Conservation (phyloP, 2,888 invertebrate genomes). For the Kuschelorhynchus macadamiae region DNA sequence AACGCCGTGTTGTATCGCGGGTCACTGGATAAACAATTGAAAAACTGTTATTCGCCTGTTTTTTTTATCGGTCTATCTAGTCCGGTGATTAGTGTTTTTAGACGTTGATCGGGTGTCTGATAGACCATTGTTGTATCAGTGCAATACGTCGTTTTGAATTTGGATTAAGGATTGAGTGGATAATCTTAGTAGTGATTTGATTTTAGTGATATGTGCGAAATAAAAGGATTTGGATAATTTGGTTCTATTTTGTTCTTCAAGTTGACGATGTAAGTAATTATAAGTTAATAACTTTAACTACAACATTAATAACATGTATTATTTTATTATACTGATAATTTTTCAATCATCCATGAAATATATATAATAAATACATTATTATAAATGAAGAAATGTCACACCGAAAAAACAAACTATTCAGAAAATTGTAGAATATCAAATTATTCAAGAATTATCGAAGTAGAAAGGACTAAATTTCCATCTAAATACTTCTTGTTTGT, state of each 20-base stretch:
- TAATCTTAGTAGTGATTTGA: neutral
- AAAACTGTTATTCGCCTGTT: conserved; percentile 24
- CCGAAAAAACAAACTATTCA: too few species aligned
- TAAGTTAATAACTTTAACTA: too few species aligned
- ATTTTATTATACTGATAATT: too few species aligned
- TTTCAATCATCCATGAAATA: too few species aligned
- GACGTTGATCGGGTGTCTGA: neutral
- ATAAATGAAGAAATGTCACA: too few species aligned
- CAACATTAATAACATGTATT: too few species aligned
- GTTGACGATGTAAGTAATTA: too few species aligned
- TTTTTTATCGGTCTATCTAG: conserved; percentile 6
- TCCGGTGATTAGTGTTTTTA: conserved; percentile 13
- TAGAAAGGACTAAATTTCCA: too few species aligned
- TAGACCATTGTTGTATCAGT: neutral
- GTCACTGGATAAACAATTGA: conserved; percentile 17
- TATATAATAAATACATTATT: too few species aligned
- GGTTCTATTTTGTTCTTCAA: neutral
- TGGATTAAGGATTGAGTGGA: neutral
- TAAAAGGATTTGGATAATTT: conserved; percentile 30
- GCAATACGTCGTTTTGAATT: neutral
- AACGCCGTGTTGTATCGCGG: conserved; percentile 20
- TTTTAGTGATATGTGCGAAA: conserved; percentile 10
- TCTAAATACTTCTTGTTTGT: too few species aligned
- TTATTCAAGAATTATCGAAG: too few species aligned
- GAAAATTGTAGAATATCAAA: too few species aligned